phyloP scores from a whole-genome alignment of 2,113 vertebrate genomes.

The Apeltes quadracus region DNA sequence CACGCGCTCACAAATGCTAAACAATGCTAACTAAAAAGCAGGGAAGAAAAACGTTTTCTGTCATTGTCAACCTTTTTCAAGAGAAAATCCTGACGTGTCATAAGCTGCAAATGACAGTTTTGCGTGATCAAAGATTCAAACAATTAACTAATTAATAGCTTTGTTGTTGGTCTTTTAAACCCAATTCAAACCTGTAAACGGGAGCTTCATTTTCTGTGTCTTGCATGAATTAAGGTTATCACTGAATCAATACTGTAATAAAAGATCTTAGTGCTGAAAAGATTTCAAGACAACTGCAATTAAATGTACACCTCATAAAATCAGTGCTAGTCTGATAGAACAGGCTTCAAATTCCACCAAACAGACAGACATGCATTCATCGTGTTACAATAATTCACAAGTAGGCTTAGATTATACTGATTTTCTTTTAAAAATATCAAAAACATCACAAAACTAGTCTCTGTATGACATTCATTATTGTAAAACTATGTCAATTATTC shows the following conservation, averaged over 20 bases:
- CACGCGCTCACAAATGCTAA: background rate
- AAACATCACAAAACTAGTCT: constrained; percentile 78
- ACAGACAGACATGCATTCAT: constrained; percentile 42
- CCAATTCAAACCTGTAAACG: constrained; percentile 23
- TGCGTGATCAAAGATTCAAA: background rate
- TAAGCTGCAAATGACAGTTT: background rate
- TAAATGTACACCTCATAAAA: constrained; percentile 4
- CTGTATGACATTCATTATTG: constrained; percentile 71
- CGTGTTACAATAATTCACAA: constrained; percentile 55
- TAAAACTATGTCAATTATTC: constrained; percentile 79
- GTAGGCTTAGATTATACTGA: constrained; percentile 51
- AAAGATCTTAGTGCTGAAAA: constrained; percentile 15
- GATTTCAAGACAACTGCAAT: constrained; percentile 22
- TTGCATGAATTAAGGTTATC: constrained; percentile 14
- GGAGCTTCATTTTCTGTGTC: background rate
- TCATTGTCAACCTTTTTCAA: background rate
- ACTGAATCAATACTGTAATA: constrained; percentile 28
- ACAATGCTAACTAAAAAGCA: background rate
- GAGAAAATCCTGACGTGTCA: background rate
- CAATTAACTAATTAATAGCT: background rate
- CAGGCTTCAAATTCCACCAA: constrained; percentile 29
- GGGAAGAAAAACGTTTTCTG: background rate
- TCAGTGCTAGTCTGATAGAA: constrained; percentile 15
- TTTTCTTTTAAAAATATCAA: constrained; percentile 69
- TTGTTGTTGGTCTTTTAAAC: background rate